Evolutionary conservation across 2,797 vertebrate genomes (phyloP).

Genomic region (Melanotaenia pygmaea): DNA sequence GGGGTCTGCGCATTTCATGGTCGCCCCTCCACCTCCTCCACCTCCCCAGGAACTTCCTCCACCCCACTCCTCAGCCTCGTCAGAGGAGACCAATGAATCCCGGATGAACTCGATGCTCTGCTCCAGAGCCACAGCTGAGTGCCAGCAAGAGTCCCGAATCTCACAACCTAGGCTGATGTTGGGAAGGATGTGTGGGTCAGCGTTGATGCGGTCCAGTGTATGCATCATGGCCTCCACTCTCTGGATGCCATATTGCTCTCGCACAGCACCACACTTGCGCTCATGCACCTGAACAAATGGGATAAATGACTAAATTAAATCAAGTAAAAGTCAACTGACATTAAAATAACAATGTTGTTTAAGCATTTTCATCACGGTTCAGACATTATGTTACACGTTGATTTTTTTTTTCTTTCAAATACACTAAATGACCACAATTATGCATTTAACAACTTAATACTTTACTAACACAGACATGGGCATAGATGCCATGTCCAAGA

Average conservation of each 20-base stretch:
- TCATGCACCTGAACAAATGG: constrained; percentile 88
- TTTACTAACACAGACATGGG: constrained; percentile 31
- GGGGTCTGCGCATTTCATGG: constrained; percentile 89
- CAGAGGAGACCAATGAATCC: constrained; percentile 92
- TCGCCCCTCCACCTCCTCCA: constrained; percentile 73
- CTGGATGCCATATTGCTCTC: constrained; percentile 98
- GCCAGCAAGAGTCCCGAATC: constrained; percentile 98
- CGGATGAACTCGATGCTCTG: constrained; percentile 99
- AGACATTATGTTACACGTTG: not conserved
- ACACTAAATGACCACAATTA: not conserved
- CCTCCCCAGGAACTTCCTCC: constrained; percentile 72
- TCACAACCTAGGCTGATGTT: constrained; percentile 96
- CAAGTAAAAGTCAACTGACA: not conserved
- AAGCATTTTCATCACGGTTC: not conserved
- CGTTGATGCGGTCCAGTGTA: constrained; percentile 95
- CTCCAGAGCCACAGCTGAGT: constrained; percentile 96
- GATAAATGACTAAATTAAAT: not conserved
- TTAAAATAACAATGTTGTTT: constrained; percentile 4
- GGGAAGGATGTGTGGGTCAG: constrained; percentile 89
- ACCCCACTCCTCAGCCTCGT: constrained; percentile 74
- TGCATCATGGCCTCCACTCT: constrained; percentile 98
- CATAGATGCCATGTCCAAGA: constrained; percentile 9
- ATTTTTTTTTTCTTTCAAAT: not conserved
- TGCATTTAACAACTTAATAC: constrained; percentile 11
- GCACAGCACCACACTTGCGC: constrained; percentile 95